Conservation (phyloP, 2,797 vertebrate genomes). For the Protonibea diacanthus region DNA sequence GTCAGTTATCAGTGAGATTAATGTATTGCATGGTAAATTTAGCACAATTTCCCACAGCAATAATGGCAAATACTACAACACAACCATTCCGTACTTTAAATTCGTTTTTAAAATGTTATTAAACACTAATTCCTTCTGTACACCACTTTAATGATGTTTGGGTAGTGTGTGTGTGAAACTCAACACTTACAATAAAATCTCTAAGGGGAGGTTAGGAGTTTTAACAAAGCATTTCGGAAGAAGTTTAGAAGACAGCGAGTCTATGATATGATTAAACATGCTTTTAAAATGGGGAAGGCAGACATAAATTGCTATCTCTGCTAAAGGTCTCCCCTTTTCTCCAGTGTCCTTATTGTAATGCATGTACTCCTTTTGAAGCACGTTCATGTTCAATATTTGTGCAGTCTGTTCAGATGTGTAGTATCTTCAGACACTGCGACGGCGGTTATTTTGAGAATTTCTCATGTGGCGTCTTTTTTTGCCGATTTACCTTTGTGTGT, state of each 20-base stretch:
- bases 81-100: too few relatives aligned
- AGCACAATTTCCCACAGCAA: constrained; percentile 4
- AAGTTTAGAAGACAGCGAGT: not conserved
- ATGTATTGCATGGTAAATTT: not conserved
- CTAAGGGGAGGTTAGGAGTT: not conserved
- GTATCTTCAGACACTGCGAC: not conserved
- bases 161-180: constrained; percentile 11
- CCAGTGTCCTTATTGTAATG: not conserved
- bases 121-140: not conserved
- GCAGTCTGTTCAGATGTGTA: not conserved
- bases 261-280: not conserved
- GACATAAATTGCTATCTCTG: not conserved
- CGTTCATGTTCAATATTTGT: not conserved
- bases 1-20: not conserved
- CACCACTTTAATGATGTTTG: constrained; percentile 19
- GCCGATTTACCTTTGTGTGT: not conserved
- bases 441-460: not conserved
- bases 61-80: not conserved
- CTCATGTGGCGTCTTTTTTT: not conserved
- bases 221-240: constrained; percentile 26
- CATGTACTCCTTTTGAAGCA: not conserved
- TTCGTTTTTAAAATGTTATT: not conserved
- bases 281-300: not conserved
- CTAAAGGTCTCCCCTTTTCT: not conserved
- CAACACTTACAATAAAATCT: constrained; percentile 2